Conservation (phyloP, 2,113 vertebrate genomes). For the Cichladusa arquata region DNA sequence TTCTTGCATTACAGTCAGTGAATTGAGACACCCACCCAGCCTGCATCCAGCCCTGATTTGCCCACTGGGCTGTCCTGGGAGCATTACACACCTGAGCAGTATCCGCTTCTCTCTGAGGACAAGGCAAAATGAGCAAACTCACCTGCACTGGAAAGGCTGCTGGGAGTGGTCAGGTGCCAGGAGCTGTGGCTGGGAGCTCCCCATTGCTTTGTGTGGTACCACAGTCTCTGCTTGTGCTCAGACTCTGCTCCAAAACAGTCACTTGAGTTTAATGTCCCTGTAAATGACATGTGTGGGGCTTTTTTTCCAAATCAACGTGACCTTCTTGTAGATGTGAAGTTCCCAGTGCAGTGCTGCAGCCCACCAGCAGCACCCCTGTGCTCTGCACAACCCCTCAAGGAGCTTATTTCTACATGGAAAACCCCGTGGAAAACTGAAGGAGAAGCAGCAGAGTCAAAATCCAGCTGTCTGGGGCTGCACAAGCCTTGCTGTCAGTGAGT, state of each 20-base stretch:
- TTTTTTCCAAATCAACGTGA: accelerated
- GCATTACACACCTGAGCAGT: background rate
- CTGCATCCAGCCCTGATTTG: background rate
- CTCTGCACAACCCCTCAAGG: background rate
- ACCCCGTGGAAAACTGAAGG: background rate
- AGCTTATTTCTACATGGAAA: background rate
- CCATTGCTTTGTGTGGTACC: accelerated
- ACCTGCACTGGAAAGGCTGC: background rate
- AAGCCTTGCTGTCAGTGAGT: background rate
- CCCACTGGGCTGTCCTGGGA: background rate
- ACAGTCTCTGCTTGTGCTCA: background rate
- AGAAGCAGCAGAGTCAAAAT: background rate
- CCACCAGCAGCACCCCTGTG: background rate
- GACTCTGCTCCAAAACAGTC: background rate
- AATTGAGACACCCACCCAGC: background rate
- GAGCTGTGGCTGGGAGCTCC: background rate
- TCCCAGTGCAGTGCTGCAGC: background rate
- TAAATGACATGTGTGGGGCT: accelerated
- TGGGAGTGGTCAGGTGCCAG: background rate
- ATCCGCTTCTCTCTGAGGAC: background rate
- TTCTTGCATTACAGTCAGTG: background rate
- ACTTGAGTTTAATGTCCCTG: background rate
- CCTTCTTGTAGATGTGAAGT: background rate
- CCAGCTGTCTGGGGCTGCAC: background rate
- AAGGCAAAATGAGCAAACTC: background rate